These are phyloP conservation scores for Poeciliopsis infans DNA, from an alignment of 2,797 vertebrate genomes.

Conservation along the genomic window DNA sequence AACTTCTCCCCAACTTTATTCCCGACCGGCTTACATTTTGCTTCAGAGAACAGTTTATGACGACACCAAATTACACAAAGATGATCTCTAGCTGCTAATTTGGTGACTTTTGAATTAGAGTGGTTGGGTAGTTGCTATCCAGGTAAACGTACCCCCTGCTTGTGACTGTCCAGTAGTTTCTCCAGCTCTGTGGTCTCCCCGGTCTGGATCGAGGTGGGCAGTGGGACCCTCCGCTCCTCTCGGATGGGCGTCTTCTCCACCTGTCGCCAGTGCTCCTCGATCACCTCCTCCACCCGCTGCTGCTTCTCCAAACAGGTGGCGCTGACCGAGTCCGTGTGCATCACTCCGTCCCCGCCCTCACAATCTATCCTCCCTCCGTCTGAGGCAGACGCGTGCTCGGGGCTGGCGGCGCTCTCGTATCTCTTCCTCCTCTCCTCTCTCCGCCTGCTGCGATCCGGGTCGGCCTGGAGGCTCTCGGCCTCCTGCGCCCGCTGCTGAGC, in stretches of 20 bases:
- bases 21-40: neutral
- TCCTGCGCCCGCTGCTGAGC: slow-evolving; percentile 83
- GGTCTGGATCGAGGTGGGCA: slow-evolving; percentile 61
- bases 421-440: slow-evolving; percentile 82
- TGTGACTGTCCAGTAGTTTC: slow-evolving; percentile 82
- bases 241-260: slow-evolving; percentile 85
- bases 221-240: slow-evolving; percentile 81
- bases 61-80: neutral
- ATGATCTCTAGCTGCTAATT: neutral
- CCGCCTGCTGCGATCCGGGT: slow-evolving; percentile 76
- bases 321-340: slow-evolving; percentile 5
- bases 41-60: neutral
- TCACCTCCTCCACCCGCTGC: slow-evolving; percentile 83
- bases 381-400: slow-evolving; percentile 38
- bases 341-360: slow-evolving; percentile 44
- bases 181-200: slow-evolving; percentile 78
- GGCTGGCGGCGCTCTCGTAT: slow-evolving; percentile 74
- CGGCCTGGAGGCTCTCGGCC: slow-evolving; percentile 73
- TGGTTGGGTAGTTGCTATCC: neutral
- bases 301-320: slow-evolving; percentile 66
- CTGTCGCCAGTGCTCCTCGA: slow-evolving; percentile 86
- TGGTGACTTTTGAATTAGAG: neutral
- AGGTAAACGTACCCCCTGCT: slow-evolving; percentile 76
- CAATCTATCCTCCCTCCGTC: slow-evolving; percentile 62
- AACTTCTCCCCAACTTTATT: neutral